Evolutionary conservation across 2,113 vertebrate species (phyloP).

Genomic region (Columbina picui): DNA sequence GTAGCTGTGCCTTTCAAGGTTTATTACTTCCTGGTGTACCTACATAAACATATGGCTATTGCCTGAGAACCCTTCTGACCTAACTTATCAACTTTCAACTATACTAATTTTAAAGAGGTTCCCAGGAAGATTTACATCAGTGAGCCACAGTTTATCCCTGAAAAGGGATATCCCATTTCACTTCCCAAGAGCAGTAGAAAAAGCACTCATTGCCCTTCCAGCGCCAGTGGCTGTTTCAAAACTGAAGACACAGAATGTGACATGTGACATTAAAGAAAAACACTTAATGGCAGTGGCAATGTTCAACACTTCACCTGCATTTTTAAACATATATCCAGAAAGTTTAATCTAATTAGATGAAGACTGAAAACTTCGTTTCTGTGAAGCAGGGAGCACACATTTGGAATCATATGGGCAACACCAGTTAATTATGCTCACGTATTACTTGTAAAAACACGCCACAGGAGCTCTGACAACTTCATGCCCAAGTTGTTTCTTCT

Average conservation of each 20-base stretch:
- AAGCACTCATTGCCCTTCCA: neutral
- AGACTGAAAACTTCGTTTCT: fast-evolving
- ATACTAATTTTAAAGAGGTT: neutral
- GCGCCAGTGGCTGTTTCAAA: neutral
- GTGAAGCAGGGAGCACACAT: neutral
- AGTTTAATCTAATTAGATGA: neutral
- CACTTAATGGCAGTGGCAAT: neutral
- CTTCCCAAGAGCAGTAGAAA: neutral
- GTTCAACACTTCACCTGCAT: neutral
- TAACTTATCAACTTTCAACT: neutral
- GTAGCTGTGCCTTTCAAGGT: neutral
- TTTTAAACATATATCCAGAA: neutral
- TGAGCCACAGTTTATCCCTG: neutral
- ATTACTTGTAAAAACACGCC: neutral
- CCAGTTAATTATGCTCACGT: neutral
- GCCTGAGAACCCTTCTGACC: neutral
- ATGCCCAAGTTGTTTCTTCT: neutral
- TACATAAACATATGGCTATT: neutral
- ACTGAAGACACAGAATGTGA: neutral
- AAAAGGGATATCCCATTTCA: neutral
- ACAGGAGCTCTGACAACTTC: neutral
- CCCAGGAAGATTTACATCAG: neutral
- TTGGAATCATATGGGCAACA: neutral
- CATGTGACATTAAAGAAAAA: neutral
- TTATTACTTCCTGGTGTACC: neutral